These are phyloP conservation scores for Stenoptilia bipunctidactyla DNA, from an alignment of 2,888 invertebrate species.

Conservation along the genomic window DNA sequence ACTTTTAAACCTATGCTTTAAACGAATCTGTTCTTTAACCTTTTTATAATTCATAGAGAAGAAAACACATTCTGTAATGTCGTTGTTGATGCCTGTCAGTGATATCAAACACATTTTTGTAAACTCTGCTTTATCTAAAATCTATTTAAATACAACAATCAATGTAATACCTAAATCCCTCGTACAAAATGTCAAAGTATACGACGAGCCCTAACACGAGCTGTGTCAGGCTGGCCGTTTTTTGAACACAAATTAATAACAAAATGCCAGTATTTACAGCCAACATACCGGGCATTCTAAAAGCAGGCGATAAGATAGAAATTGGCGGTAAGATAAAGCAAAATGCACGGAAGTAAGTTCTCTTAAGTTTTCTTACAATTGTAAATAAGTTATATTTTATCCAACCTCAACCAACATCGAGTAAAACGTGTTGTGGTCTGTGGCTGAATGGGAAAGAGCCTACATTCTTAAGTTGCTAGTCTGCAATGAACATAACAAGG, in stretches of 20 bases:
- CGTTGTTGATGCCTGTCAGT: conserved; percentile 8
- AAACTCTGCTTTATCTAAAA: neutral
- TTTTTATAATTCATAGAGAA: neutral
- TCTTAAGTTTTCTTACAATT: too few relatives aligned
- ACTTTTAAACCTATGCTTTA: too few relatives aligned
- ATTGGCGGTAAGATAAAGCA: conserved; percentile 63
- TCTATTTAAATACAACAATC: conserved; percentile 18
- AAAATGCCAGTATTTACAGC: conserved; percentile 63
- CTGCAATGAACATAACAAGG: too few relatives aligned
- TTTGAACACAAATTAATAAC: conserved; percentile 14
- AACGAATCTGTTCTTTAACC: neutral
- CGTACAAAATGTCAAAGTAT: conserved; percentile 52
- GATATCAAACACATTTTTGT: neutral
- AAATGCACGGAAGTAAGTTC: conserved; percentile 47
- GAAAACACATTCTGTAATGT: neutral
- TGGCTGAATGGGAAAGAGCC: too few relatives aligned
- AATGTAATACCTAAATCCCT: conserved; percentile 31
- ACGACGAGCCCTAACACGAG: conserved; percentile 32
- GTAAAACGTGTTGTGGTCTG: too few relatives aligned
- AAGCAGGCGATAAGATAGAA: conserved; percentile 57
- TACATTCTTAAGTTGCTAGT: too few relatives aligned
- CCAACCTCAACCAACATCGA: too few relatives aligned
- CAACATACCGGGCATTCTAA: conserved; percentile 46
- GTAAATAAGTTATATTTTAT: too few relatives aligned
- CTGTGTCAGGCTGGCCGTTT: conserved; percentile 23